Evolutionary conservation across 2,888 invertebrate species (phyloP).

Genomic region (Chalcosyrphus nemorum): DNA sequence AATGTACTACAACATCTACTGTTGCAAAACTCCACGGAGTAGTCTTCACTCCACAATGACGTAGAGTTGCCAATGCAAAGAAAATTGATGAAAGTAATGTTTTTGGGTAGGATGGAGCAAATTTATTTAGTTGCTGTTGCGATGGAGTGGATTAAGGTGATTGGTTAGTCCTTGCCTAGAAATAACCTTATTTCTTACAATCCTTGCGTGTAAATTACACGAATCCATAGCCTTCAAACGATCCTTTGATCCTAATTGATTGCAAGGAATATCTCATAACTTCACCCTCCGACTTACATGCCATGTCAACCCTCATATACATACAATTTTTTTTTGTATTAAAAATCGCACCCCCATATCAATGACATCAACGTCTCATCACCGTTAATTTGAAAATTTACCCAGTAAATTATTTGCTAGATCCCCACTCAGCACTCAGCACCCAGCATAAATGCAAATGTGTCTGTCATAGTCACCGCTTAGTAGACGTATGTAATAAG

Average conservation of each 20-base stretch:
- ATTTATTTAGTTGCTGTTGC: too few species aligned
- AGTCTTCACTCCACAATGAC: too few species aligned
- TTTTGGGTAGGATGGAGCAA: too few species aligned
- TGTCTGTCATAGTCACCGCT: background rate
- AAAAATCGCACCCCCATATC: conserved; percentile 55
- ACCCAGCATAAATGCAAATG: conserved; percentile 3
- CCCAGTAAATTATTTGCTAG: conserved; percentile 30
- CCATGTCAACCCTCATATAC: conserved; percentile 23
- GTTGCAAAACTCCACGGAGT: too few species aligned
- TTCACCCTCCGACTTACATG: conserved; percentile 9
- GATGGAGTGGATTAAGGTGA: too few species aligned
- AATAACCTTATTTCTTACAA: too few species aligned
- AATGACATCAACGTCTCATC: conserved; percentile 53
- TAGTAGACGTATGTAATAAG: conserved; percentile 47
- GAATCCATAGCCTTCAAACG: background rate
- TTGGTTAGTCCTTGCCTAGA: too few species aligned
- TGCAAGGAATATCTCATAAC: conserved; percentile 26
- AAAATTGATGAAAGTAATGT: too few species aligned
- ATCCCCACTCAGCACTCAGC: too few species aligned
- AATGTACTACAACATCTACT: too few species aligned
- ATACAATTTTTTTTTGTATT: background rate
- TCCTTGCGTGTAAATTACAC: conserved; percentile 28
- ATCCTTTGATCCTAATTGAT: conserved; percentile 57
- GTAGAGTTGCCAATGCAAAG: too few species aligned
- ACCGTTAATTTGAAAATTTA: conserved; percentile 63